Evolutionary conservation across 1,140 invertebrate species (phyloP).

Genomic region (Brachionus rubens): DNA sequence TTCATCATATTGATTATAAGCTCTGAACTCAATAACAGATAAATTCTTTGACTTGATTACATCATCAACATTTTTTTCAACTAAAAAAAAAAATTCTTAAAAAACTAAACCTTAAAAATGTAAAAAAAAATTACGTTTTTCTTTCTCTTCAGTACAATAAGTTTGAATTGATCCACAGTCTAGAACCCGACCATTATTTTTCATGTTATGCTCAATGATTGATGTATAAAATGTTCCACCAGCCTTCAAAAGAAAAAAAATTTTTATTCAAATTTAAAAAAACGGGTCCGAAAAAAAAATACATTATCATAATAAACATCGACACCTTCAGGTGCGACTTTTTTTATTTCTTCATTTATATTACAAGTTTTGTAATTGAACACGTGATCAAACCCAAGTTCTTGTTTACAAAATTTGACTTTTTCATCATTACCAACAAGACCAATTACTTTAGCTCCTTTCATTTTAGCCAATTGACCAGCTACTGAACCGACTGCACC

Average conservation of each 20-base stretch:
- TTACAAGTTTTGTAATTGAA: slow-evolving; percentile 71
- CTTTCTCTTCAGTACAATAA: slow-evolving; percentile 46
- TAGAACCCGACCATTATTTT: slow-evolving; percentile 47
- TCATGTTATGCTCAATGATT: slow-evolving; percentile 48
- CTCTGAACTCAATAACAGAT: slow-evolving; percentile 48
- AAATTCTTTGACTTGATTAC: slow-evolving; percentile 48
- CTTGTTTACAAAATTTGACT: slow-evolving; percentile 67
- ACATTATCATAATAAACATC: slow-evolving; percentile 75
- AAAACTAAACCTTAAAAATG: not conserved
- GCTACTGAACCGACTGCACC: slow-evolving; percentile 70
- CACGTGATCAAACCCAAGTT: slow-evolving; percentile 68
- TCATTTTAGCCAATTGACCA: slow-evolving; percentile 71
- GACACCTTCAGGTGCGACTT: slow-evolving; percentile 67
- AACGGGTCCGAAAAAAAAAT: slow-evolving; percentile 48
- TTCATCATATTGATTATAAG: slow-evolving; percentile 51
- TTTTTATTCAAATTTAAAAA: not conserved
- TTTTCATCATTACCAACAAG: slow-evolving; percentile 71
- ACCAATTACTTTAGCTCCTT: slow-evolving; percentile 69
- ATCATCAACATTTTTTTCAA: slow-evolving; percentile 29
- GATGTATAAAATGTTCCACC: slow-evolving; percentile 49
- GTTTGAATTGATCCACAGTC: slow-evolving; percentile 50
- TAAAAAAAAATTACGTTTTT: not conserved
- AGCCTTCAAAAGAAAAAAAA: slow-evolving; percentile 46
- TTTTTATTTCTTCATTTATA: slow-evolving; percentile 63
- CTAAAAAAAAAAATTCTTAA: not conserved